Conservation (phyloP, 2,113 vertebrate genomes). For the Centropus bengalensis region DNA sequence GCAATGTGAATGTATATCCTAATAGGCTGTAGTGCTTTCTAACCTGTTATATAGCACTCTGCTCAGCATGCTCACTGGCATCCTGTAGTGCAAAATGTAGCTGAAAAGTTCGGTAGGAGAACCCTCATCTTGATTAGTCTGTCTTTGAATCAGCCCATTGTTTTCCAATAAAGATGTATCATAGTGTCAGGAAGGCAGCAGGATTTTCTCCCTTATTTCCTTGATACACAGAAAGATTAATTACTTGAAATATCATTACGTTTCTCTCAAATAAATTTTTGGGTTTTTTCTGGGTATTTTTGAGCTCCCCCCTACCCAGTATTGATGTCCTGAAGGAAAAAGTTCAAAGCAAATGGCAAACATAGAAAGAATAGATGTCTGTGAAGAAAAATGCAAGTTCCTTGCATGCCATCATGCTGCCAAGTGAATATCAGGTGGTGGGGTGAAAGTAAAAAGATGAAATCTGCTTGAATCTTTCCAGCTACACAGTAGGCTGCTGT, state of each 20-base stretch:
- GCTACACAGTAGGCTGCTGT: not conserved
- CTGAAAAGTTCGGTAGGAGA: not conserved
- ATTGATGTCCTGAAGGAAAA: not conserved
- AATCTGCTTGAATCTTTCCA: not conserved
- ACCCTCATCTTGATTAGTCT: not conserved
- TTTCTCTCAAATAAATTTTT: not conserved
- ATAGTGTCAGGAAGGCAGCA: not conserved
- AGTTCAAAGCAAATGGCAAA: not conserved
- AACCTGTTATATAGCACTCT: not conserved
- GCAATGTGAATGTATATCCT: not conserved
- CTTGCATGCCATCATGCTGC: not conserved
- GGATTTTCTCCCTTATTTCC: not conserved
- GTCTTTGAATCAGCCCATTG: not conserved
- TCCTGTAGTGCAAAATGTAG: not conserved
- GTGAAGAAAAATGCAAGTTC: not conserved
- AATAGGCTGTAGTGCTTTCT: conserved; percentile 17
- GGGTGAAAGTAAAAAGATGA: not conserved
- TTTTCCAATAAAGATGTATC: not conserved
- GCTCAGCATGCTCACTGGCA: not conserved
- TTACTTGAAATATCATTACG: not conserved
- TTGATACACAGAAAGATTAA: not conserved
- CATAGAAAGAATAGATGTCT: not conserved
- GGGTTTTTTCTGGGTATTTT: not conserved
- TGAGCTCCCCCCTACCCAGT: not conserved
- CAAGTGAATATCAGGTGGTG: not conserved